Conservation (phyloP, 1,140 invertebrate genomes). For the Paraescarpia echinospica region DNA sequence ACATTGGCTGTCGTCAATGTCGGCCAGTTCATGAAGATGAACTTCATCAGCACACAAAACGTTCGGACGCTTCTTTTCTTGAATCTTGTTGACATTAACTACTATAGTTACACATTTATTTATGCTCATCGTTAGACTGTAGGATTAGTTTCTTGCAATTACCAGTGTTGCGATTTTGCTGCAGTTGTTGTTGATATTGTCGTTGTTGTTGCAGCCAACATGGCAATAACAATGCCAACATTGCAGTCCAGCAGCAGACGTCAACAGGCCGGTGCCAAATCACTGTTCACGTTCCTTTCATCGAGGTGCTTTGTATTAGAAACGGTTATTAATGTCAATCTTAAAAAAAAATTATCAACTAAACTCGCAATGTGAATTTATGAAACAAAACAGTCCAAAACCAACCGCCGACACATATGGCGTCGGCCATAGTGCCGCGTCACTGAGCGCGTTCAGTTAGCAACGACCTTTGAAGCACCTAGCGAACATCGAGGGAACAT, state of each 20-base stretch:
- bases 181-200: neutral
- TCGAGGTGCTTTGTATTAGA: neutral
- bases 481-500: neutral
- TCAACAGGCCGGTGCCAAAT: neutral
- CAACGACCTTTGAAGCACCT: neutral
- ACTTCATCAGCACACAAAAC: neutral
- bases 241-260: neutral
- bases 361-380: neutral
- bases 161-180: neutral
- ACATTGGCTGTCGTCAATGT: neutral
- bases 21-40: no score
- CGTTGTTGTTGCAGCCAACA: neutral
- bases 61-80: neutral
- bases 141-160: neutral
- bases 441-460: neutral
- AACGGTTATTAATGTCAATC: neutral
- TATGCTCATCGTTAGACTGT: neutral
- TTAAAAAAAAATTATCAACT: neutral
- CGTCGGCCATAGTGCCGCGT: neutral
- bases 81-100: neutral
- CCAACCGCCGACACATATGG: neutral
- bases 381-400: neutral
- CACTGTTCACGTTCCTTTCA: neutral
- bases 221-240: neutral
- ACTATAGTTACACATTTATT: neutral